Evolutionary conservation across 2,888 invertebrate species (phyloP).

Genomic region (Torymus auratus): DNA sequence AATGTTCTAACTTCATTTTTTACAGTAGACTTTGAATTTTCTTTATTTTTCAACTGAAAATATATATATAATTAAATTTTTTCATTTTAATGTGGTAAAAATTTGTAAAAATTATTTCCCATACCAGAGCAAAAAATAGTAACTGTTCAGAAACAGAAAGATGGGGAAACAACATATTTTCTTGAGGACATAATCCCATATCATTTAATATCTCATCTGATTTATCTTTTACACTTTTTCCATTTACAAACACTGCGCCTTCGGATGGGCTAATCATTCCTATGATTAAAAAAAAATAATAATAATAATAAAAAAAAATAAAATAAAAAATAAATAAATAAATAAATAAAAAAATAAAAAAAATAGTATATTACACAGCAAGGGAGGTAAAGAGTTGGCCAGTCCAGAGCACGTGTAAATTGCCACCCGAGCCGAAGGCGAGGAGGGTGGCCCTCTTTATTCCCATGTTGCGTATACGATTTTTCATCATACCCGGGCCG

Average conservation of each 20-base stretch:
- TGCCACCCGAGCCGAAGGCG: too few relatives aligned
- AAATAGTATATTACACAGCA: too few relatives aligned
- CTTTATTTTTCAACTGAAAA: constrained; percentile 81
- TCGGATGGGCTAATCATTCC: constrained; percentile 82
- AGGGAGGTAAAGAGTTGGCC: too few relatives aligned
- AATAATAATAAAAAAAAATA: not conserved
- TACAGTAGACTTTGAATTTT: constrained; percentile 75
- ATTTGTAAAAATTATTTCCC: constrained; percentile 56
- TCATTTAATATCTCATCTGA: constrained; percentile 81
- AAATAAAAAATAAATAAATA: too few relatives aligned
- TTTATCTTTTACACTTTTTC: constrained; percentile 82
- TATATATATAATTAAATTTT: too few relatives aligned
- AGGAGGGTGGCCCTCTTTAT: too few relatives aligned
- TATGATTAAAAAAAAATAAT: constrained; percentile 20
- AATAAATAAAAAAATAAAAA: too few relatives aligned
- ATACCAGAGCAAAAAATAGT: constrained; percentile 87
- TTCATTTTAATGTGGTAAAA: not conserved
- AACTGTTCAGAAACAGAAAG: constrained; percentile 90
- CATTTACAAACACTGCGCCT: constrained; percentile 84
- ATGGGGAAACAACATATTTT: constrained; percentile 88
- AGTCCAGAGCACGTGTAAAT: too few relatives aligned
- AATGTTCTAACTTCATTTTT: constrained; percentile 78
- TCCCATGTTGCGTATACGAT: too few relatives aligned
- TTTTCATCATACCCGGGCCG: too few relatives aligned
- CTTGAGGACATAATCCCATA: constrained; percentile 93